A percentile compares a stretch with the other conserved stretches of the same genome.
Conservation (phyloP, 2,797 vertebrate genomes). For the Periophthalmus magnuspinnatus region DNA sequence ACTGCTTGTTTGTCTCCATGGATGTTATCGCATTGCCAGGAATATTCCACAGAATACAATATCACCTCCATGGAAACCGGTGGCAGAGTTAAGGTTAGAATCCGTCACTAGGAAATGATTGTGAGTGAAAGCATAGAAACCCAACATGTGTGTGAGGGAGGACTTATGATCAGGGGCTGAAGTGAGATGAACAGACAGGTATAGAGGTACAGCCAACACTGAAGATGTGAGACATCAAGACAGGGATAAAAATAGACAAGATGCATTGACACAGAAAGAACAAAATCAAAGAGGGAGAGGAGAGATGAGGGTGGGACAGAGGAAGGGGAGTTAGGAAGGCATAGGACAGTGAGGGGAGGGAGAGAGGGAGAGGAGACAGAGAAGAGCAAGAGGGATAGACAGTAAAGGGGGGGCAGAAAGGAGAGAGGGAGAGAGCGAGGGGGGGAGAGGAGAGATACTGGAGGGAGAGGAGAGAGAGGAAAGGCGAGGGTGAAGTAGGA, state of each 20-base stretch:
- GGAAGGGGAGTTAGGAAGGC: too few species aligned
- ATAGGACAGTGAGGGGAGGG: too few species aligned
- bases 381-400: too few species aligned
- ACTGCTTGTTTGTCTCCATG: not conserved
- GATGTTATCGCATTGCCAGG: not conserved
- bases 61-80: not conserved
- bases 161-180: constrained; percentile 11
- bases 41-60: not conserved
- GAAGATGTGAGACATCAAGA: constrained; percentile 18
- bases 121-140: not conserved
- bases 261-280: constrained; percentile 1
- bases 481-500: too few species aligned
- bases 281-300: not conserved
- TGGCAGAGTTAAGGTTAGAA: not conserved
- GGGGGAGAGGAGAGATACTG: too few species aligned
- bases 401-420: too few species aligned
- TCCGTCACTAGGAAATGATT: not conserved
- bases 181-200: constrained; percentile 22
- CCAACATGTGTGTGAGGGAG: not conserved
- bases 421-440: too few species aligned
- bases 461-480: too few species aligned
- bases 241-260: constrained; percentile 17
- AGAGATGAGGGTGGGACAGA: too few species aligned
- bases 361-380: too few species aligned
- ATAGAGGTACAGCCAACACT: not conserved